phyloP scores from a whole-genome alignment of 2,113 vertebrate genomes.

The Vulpes lagopus region DNA sequence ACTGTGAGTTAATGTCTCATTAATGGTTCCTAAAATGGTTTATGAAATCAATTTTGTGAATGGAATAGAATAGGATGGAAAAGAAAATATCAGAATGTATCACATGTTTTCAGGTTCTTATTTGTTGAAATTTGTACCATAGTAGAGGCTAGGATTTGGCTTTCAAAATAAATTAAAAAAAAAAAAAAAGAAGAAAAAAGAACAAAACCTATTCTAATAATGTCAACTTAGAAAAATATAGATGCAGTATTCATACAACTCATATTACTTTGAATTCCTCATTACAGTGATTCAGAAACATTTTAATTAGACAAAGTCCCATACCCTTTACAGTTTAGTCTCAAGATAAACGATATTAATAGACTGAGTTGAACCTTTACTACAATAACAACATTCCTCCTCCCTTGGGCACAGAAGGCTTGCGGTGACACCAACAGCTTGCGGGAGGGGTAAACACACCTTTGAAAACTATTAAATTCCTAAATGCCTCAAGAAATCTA shows the following conservation, averaged over 20 bases:
- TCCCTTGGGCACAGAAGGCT: neutral
- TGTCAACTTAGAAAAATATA: conserved; percentile 30
- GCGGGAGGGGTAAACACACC: neutral
- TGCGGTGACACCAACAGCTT: neutral
- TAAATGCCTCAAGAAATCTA: neutral
- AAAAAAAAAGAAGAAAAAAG: no score
- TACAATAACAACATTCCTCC: neutral
- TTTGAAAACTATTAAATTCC: neutral
- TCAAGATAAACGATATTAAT: neutral
- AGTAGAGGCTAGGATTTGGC: neutral
- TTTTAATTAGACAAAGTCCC: neutral
- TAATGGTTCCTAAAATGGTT: neutral
- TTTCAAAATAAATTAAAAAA: neutral
- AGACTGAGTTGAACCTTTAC: neutral
- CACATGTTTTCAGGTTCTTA: neutral
- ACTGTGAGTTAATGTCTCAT: neutral
- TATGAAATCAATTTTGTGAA: neutral
- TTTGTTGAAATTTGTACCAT: neutral
- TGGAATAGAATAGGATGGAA: neutral
- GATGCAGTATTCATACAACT: neutral
- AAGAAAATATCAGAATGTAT: neutral
- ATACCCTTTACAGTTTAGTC: neutral
- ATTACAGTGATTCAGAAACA: neutral
- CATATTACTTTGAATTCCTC: neutral
- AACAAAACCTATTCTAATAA: neutral